Base-by-base conservation (phyloP, 2,113 vertebrate genomes). In the Thryonomys swinderianus region DNA sequence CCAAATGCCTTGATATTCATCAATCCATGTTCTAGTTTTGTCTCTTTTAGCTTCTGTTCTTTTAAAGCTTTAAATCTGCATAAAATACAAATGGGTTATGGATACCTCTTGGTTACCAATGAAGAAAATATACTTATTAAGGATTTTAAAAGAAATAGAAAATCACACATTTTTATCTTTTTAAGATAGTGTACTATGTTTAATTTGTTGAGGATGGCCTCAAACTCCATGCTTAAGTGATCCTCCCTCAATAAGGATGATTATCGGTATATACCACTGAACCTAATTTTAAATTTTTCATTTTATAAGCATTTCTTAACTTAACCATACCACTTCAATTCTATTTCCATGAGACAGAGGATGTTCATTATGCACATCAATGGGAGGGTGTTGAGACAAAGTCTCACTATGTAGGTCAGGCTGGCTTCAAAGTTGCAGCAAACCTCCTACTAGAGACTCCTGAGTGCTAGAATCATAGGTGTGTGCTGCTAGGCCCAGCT, bases 51-150 rank as follows among this genome's bases (percentile, higher is more conserved):
- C 73, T 74, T 98, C 95, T 99, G 98, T 84, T 99, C 98, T 97
- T 98, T 99, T 95, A 99, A 98, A 93, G 97, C 95, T 96, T 93
- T 98, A 96, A 99, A 99, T 97, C 99, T 99, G 97, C 48, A 96
- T 91, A 97, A 96, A 96, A 95, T 59, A 92, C 48, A 5, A 27
- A 12, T 37, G 9, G 30, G 21, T 93, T 95, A 97, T 13, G 82
- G 48, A 45, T 59, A 79, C 40, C 16, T 89, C 61, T 86, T 91
- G 32, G 30, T 71, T 92, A 92, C 7, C 81, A 96, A 2, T 53
- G 62, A 8, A 90, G 23, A 96, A 1, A 92, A 87, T 45, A 76
- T 16, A 66, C 59, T 79, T 90, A 85, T 17, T 94, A 48, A 59
- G 37, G 84, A 84, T 84, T 87, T 90, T 61, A 74, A 42, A 7